A percentile compares a stretch with the other conserved stretches of the same genome.
These are phyloP conservation scores for Amia ocellicauda DNA, from an alignment of 2,113 vertebrate genomes.

Conservation along the genomic window DNA sequence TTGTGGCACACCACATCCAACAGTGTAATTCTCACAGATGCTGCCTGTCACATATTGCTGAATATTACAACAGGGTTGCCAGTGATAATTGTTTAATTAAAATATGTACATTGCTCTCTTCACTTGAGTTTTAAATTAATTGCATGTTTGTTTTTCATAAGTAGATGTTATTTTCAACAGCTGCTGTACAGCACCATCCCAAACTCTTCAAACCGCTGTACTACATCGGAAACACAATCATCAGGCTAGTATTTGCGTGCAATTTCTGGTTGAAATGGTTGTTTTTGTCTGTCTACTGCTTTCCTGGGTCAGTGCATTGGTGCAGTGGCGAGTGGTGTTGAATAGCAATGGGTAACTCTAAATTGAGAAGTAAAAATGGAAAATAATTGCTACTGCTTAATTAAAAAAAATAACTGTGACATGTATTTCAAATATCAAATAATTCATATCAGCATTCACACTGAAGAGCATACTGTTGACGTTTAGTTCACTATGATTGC, in stretches of 20 bases:
- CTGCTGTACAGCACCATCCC: constrained; percentile 1
- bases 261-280: not conserved
- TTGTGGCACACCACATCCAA: not conserved
- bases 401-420: constrained; percentile 16
- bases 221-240: too few relatives aligned
- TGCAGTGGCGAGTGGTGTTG: constrained; percentile 10
- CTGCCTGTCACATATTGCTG: not conserved
- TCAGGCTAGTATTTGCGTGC: not conserved
- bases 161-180: not conserved
- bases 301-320: constrained; percentile 6
- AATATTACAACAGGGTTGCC: not conserved
- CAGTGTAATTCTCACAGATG: not conserved
- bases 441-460: too few relatives aligned
- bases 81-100: constrained; percentile 23
- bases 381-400: constrained; percentile 7
- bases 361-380: constrained; percentile 8
- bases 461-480: too few relatives aligned
- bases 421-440: too few relatives aligned
- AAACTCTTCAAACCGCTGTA: not conserved
- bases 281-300: not conserved
- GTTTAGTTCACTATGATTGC: too few relatives aligned
- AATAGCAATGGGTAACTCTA: not conserved
- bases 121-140: constrained; percentile 15
- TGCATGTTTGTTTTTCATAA: constrained; percentile 17
- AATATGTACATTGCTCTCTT: constrained; percentile 17